Conservation (phyloP, 2,113 vertebrate genomes). For the Coracopsis vasa region DNA sequence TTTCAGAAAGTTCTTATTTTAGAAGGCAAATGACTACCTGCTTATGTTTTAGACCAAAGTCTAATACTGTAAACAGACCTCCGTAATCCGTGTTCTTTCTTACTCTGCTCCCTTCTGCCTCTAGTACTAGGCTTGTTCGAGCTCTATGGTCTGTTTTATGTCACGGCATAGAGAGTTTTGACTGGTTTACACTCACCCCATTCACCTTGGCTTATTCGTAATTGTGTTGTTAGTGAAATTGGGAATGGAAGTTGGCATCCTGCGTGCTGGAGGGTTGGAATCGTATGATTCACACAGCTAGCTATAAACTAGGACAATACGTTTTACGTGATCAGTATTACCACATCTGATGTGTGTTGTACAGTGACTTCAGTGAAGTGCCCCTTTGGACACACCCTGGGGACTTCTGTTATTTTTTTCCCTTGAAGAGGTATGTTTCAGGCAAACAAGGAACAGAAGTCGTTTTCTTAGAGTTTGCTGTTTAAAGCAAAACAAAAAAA, state of each 20-base stretch:
- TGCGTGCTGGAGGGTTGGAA: not conserved
- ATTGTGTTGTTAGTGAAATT: not conserved
- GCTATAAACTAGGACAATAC: not conserved
- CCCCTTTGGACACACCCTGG: slow-evolving; percentile 18
- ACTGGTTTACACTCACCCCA: not conserved
- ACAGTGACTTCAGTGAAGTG: slow-evolving; percentile 27
- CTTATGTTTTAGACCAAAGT: not conserved
- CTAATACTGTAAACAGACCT: not conserved
- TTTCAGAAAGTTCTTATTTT: slow-evolving; percentile 33
- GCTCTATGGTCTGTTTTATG: not conserved
- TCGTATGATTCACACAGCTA: not conserved
- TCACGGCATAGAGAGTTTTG: not conserved
- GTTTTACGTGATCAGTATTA: slow-evolving; percentile 22
- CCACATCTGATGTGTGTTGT: slow-evolving; percentile 43
- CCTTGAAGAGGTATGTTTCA: not conserved
- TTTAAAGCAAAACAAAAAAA: slow-evolving; percentile 12
- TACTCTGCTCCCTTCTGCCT: not conserved
- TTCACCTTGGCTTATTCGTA: not conserved
- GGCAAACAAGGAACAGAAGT: slow-evolving; percentile 17
- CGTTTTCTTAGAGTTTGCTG: not conserved
- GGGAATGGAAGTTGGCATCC: not conserved
- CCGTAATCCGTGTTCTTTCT: not conserved
- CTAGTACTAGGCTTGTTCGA: not conserved
- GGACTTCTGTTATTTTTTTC: not conserved
- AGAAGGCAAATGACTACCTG: not conserved